Evolutionary conservation across 2,113 vertebrate species (phyloP).

Genomic region (Grantiella picta): DNA sequence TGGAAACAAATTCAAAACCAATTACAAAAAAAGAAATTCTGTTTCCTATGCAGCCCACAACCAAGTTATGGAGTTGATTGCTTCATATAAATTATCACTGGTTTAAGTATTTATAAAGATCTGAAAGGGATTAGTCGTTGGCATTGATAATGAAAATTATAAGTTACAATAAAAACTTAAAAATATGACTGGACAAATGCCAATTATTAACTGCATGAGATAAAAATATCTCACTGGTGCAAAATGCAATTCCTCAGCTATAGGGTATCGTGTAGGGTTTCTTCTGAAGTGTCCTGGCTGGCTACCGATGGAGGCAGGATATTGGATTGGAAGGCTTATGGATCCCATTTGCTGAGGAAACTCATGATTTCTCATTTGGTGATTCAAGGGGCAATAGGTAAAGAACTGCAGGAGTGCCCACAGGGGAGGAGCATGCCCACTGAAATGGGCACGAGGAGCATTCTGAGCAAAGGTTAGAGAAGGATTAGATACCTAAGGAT

Average conservation of each 20-base stretch:
- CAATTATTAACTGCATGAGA: background rate
- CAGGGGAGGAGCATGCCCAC: background rate
- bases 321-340: background rate
- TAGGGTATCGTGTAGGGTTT: background rate
- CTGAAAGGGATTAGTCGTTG: background rate
- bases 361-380: background rate
- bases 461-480: background rate
- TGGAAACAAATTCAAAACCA: constrained; percentile 26
- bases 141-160: background rate
- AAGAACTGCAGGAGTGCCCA: background rate
- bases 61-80: background rate
- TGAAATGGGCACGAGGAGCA: background rate
- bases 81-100: background rate
- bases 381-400: background rate
- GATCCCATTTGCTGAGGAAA: background rate
- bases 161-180: background rate
- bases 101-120: background rate
- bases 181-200: background rate
- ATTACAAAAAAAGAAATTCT: background rate
- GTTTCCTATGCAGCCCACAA: background rate
- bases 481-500: background rate
- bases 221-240: background rate
- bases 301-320: background rate
- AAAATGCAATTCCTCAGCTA: background rate
- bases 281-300: background rate